A percentile compares a stretch with the other conserved stretches of the same genome.
Conservation (phyloP, 2,113 vertebrate genomes). For the Mesocricetus auratus region DNA sequence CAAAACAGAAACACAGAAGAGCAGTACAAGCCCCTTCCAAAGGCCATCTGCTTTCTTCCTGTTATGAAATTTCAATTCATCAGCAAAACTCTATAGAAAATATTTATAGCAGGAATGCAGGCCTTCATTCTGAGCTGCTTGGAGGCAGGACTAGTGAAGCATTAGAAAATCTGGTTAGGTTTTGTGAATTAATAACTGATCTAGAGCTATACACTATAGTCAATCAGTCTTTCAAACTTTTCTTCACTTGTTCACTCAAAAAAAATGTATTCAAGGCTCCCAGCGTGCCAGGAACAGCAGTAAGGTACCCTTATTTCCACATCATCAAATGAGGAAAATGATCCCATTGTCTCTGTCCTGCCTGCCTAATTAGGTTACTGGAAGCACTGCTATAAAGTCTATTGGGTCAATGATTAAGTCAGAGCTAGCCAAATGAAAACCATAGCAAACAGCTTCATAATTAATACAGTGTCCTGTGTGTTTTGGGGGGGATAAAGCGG, state of each 20-base stretch:
- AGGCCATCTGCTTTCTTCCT: constrained; percentile 81
- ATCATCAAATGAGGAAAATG: constrained; percentile 20
- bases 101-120: constrained; percentile 74
- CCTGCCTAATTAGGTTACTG: not conserved
- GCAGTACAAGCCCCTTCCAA: constrained; percentile 55
- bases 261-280: not conserved
- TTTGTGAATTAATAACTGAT: not conserved
- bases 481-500: too few relatives aligned
- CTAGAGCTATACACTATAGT: not conserved
- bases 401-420: too few relatives aligned
- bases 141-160: not conserved
- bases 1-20: constrained; percentile 81
- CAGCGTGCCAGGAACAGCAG: not conserved
- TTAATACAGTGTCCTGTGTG: too few relatives aligned
- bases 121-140: constrained; percentile 33
- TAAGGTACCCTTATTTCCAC: not conserved
- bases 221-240: not conserved
- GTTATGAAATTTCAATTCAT: constrained; percentile 79
- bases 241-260: not conserved
- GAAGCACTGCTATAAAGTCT: constrained; percentile 9
- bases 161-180: constrained; percentile 24
- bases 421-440: too few relatives aligned
- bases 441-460: too few relatives aligned
- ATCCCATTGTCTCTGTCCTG: not conserved
- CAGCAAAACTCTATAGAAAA: constrained; percentile 80